phyloP scores from a whole-genome alignment of 1,140 invertebrate genomes.

The Drosophila oshimai region DNA sequence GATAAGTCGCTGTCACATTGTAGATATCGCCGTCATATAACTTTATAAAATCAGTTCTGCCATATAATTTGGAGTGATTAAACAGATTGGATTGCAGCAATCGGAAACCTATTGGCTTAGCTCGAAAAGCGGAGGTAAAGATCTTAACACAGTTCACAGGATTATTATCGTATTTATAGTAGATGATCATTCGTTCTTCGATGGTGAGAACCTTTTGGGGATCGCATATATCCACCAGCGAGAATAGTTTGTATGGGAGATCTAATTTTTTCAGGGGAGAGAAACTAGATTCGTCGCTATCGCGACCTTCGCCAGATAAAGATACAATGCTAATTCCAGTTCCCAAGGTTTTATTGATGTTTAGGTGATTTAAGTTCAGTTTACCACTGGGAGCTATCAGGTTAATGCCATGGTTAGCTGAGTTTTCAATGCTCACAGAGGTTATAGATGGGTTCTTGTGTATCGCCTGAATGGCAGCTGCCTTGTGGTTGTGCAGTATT shows the following conservation, averaged over 20 bases:
- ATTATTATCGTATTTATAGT: constrained; percentile 98
- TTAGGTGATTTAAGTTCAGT: constrained; percentile 87
- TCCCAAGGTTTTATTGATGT: constrained; percentile 92
- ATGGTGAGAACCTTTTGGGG: constrained; percentile 95
- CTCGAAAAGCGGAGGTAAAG: constrained; percentile 91
- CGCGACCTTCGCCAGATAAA: constrained; percentile 95
- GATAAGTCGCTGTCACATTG: constrained; percentile 89
- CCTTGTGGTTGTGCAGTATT: constrained; percentile 97
- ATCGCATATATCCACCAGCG: constrained; percentile 97
- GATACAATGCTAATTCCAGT: constrained; percentile 94
- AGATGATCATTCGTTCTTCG: constrained; percentile 95
- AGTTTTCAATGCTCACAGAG: constrained; percentile 91
- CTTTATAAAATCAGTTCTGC: constrained; percentile 91
- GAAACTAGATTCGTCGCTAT: constrained; percentile 93
- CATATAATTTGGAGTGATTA: constrained; percentile 92
- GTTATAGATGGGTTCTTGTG: constrained; percentile 92
- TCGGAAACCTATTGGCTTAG: constrained; percentile 94
- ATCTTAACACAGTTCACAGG: constrained; percentile 99
- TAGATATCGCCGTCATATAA: constrained; percentile 97
- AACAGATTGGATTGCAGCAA: constrained; percentile 97
- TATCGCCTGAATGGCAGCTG: constrained; percentile 94
- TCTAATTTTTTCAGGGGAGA: constrained; percentile 91
- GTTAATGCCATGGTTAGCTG: constrained; percentile 96
- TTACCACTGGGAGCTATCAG: constrained; percentile 93
- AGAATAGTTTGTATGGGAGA: constrained; percentile 97